Percentiles rank a stretch among this genome's conserved stretches.
phyloP scores from a whole-genome alignment of 2,797 vertebrate species.

The Lutjanus argentimaculatus region DNA sequence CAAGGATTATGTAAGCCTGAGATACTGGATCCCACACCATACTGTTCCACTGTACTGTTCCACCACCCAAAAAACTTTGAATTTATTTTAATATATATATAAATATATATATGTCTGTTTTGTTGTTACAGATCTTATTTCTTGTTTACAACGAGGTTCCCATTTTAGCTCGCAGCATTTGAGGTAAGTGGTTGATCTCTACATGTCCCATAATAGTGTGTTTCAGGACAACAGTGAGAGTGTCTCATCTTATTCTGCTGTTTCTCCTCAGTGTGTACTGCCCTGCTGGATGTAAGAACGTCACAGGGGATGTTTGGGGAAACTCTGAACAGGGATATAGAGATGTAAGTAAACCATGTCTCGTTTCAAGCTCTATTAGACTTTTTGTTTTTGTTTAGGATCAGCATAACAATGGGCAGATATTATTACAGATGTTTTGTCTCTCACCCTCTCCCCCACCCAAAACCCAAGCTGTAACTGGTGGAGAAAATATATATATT shows the following conservation, averaged over 20 bases:
- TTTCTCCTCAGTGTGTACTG: conserved; percentile 88
- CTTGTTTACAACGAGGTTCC: conserved; percentile 90
- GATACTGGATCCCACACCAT: neutral
- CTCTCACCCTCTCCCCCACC: no score
- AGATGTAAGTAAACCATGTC: conserved; percentile 85
- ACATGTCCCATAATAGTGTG: neutral
- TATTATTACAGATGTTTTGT: no score
- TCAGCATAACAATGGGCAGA: no score
- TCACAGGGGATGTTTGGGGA: conserved; percentile 91
- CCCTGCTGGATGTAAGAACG: conserved; percentile 89
- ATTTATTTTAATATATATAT: no score
- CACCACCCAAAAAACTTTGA: no score
- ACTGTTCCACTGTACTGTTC: neutral
- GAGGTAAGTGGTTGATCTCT: conserved; percentile 81
- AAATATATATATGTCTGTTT: conserved; percentile 19
- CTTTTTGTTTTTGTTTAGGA: no score
- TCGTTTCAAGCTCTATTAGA: neutral
- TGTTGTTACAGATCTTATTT: conserved; percentile 86
- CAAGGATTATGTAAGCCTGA: conserved; percentile 53
- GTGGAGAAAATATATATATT: no score
- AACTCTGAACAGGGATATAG: conserved; percentile 89
- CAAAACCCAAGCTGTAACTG: no score
- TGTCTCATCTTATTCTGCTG: conserved; percentile 42
- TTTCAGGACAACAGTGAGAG: neutral
- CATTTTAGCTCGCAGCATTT: conserved; percentile 85